A percentile compares a stretch with the other conserved stretches of the same genome.
Evolutionary conservation across 2,113 vertebrate genomes (phyloP).

Genomic region (Malurus melanocephalus): DNA sequence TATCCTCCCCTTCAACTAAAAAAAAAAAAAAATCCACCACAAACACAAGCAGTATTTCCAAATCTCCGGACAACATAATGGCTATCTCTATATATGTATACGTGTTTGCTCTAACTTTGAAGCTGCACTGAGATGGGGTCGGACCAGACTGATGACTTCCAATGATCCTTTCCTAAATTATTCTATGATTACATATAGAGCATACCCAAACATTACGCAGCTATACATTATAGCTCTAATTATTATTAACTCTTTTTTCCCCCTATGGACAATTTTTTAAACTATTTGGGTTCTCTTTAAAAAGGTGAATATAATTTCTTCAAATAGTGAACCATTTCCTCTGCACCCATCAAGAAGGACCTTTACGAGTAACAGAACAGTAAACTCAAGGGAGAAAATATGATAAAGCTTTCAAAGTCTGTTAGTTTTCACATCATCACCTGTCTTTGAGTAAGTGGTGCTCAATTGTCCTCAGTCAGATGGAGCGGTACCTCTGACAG

Average conservation of each 20-base stretch:
- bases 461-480: not conserved
- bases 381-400: not conserved
- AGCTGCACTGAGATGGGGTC: not conserved
- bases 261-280: not conserved
- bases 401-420: not conserved
- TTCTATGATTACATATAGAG: not conserved
- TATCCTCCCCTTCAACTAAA: not conserved
- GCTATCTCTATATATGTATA: not conserved
- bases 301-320: not conserved
- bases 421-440: not conserved
- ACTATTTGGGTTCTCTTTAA: not conserved
- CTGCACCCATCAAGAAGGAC: not conserved
- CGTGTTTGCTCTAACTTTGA: not conserved
- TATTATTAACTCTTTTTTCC: not conserved
- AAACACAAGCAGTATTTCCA: not conserved
- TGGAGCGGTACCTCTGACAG: not conserved
- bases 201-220: not conserved
- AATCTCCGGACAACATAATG: not conserved
- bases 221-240: not conserved
- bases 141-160: not conserved
- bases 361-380: not conserved
- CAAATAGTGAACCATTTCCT: not conserved
- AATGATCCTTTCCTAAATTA: not conserved
- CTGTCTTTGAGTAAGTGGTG: not conserved
- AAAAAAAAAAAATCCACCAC: not conserved